phyloP scores from a whole-genome alignment of 2,113 vertebrate genomes.

The Pterocles gutturalis region DNA sequence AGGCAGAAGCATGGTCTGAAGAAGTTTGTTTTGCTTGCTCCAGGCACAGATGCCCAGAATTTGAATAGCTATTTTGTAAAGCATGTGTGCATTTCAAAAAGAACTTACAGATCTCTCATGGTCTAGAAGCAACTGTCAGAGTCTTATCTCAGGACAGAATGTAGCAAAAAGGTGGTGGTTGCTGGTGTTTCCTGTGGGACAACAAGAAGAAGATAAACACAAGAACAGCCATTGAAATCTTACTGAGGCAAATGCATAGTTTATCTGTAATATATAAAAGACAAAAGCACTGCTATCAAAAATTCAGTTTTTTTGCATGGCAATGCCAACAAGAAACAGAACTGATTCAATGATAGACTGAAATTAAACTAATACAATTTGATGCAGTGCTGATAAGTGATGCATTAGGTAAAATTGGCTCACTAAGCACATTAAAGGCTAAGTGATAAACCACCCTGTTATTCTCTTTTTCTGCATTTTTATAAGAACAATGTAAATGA shows the following conservation, averaged over 20 bases:
- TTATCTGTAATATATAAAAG: neutral
- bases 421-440: neutral
- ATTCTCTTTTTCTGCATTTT: neutral
- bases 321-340: neutral
- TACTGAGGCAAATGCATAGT: neutral
- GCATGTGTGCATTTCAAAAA: neutral
- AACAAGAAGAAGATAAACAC: neutral
- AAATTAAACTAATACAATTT: neutral
- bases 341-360: neutral
- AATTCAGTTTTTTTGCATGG: neutral
- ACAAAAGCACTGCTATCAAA: neutral
- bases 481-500: neutral
- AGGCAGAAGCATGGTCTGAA: neutral
- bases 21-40: neutral
- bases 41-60: neutral
- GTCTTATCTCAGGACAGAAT: neutral
- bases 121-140: neutral
- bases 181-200: neutral
- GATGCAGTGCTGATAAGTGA: neutral
- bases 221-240: neutral
- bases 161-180: neutral
- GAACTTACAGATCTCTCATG: neutral
- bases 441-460: neutral
- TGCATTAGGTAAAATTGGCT: neutral
- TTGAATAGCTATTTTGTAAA: neutral